These are phyloP conservation scores for Halcyon senegalensis DNA, from an alignment of 2,113 vertebrate genomes.

Conservation along the genomic window DNA sequence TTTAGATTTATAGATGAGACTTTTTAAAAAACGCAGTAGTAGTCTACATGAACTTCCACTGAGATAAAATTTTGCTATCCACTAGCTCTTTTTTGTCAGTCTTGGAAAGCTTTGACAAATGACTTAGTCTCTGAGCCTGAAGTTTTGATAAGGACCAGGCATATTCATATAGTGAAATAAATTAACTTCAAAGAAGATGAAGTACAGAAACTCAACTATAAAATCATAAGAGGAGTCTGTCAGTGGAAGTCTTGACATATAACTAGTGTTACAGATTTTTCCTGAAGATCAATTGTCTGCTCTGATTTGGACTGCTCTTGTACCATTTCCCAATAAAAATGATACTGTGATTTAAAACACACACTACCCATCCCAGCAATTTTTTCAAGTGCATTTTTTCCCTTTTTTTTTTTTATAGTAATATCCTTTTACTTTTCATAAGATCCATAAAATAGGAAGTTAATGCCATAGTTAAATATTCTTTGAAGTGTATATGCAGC, in stretches of 20 bases:
- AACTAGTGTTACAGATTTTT: not conserved
- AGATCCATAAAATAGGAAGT: not conserved
- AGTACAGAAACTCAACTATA: not conserved
- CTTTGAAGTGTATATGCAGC: not conserved
- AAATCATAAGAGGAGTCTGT: not conserved
- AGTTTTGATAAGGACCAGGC: not conserved
- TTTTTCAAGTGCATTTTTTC: not conserved
- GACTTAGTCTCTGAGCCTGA: not conserved
- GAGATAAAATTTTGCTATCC: not conserved
- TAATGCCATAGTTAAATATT: not conserved
- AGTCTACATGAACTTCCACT: not conserved
- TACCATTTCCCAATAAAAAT: not conserved
- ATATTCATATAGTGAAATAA: not conserved
- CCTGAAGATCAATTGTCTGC: not conserved
- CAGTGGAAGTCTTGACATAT: not conserved
- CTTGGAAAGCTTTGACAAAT: not conserved
- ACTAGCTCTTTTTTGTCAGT: not conserved
- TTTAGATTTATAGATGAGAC: not conserved
- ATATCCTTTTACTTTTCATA: not conserved
- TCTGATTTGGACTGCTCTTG: not conserved
- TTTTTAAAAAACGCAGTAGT: not conserved
- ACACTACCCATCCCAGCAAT: not conserved
- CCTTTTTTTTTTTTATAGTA: not conserved
- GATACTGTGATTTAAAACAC: not conserved
- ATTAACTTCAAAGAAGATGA: not conserved